These are phyloP conservation scores for Odontocerum albicorne DNA, from an alignment of 2,888 invertebrate species.

Conservation along the genomic window DNA sequence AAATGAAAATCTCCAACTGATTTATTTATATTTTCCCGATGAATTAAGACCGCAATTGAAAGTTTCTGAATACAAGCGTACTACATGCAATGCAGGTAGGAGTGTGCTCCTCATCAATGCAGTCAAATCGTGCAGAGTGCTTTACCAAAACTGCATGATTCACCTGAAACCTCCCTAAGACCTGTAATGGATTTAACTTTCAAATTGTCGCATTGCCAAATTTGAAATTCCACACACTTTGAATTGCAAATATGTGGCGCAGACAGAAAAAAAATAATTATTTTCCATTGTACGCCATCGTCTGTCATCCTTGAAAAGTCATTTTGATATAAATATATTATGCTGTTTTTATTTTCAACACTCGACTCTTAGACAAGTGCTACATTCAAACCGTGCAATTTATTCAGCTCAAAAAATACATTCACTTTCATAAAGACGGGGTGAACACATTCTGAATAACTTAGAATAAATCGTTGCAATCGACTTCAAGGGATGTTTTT, in stretches of 20 bases:
- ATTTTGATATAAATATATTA: slow-evolving; percentile 18
- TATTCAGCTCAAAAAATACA: no score
- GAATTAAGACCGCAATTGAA: no score
- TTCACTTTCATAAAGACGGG: no score
- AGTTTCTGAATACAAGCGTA: no score
- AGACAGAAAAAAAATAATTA: slow-evolving; percentile 29
- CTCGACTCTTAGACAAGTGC: slow-evolving; percentile 32
- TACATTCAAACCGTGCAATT: no score
- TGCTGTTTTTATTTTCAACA: background rate
- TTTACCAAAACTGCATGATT: slow-evolving; percentile 10
- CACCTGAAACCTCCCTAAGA: slow-evolving; percentile 13
- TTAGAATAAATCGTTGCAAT: no score
- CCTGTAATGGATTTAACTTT: slow-evolving; percentile 25
- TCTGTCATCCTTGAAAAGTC: slow-evolving; percentile 26
- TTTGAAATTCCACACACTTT: slow-evolving; percentile 35
- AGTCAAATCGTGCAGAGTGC: slow-evolving; percentile 16
- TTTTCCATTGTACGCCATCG: slow-evolving; percentile 16
- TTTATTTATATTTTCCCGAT: no score
- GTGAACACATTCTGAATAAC: no score
- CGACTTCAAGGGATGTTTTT: no score
- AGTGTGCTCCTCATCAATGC: slow-evolving; percentile 4
- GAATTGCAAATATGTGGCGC: slow-evolving; percentile 32
- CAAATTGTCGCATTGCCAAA: slow-evolving; percentile 36
- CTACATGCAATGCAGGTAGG: background rate
- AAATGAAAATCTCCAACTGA: no score